These are phyloP conservation scores for Drosophila sturtevanti DNA, from an alignment of 1,140 invertebrate genomes.

Conservation along the genomic window DNA sequence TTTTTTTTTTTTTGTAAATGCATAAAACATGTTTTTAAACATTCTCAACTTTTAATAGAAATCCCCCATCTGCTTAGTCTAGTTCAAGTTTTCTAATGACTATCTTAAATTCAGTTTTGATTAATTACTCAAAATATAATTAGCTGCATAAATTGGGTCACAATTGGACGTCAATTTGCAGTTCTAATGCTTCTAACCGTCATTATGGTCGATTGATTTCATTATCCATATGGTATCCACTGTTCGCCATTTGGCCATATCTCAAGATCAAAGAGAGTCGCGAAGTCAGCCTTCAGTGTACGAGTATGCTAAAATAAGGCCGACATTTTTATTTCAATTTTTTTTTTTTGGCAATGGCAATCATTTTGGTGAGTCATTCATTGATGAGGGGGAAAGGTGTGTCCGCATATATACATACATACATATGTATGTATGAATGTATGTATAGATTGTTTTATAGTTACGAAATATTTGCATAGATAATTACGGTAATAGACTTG, in stretches of 20 bases:
- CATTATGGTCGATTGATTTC: conserved; percentile 52
- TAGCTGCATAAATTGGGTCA: conserved; percentile 44
- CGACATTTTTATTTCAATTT: not conserved
- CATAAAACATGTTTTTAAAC: conserved; percentile 44
- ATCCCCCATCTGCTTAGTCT: not conserved
- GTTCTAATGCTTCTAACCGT: conserved; percentile 61
- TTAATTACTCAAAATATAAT: conserved; percentile 50
- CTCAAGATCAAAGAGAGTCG: conserved; percentile 35
- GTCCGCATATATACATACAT: not conserved
- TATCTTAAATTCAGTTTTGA: conserved; percentile 25
- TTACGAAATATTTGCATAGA: conserved; percentile 14
- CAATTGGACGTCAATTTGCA: conserved; percentile 48
- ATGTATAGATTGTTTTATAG: conserved; percentile 6
- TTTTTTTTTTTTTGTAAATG: no score
- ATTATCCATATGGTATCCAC: conserved; percentile 30
- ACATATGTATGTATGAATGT: no score
- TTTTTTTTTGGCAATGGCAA: not conserved
- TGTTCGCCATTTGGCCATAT: conserved; percentile 17
- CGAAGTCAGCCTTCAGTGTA: conserved; percentile 49
- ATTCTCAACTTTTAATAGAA: not conserved
- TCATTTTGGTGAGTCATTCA: conserved; percentile 10
- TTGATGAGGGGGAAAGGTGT: not conserved
- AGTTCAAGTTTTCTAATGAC: conserved; percentile 25
- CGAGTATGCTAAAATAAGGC: conserved; percentile 48
- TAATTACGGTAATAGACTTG: conserved; percentile 14